Evolutionary conservation across 2,113 vertebrate genomes (phyloP).

Genomic region (Mesoclemmys tuberculata): DNA sequence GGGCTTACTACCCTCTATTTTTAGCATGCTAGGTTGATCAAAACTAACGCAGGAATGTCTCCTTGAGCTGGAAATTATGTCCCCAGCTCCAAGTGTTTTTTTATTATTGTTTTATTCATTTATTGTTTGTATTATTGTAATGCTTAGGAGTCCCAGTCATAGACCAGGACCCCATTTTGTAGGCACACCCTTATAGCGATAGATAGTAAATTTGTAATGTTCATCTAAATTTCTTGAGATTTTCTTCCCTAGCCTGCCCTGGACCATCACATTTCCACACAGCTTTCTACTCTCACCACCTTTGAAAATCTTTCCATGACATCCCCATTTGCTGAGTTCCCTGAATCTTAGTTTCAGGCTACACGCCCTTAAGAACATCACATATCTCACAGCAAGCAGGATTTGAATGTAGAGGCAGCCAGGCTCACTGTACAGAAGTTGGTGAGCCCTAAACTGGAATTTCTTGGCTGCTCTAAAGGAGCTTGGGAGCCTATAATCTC

Average conservation of each 20-base stretch:
- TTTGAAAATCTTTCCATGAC: background rate
- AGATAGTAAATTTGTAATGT: background rate
- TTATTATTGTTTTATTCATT: background rate
- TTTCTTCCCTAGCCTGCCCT: background rate
- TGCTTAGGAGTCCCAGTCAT: background rate
- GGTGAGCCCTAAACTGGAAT: background rate
- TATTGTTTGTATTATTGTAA: background rate
- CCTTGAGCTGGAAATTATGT: background rate
- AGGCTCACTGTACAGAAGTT: background rate
- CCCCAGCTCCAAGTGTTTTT: background rate
- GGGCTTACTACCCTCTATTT: background rate
- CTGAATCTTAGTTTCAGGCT: background rate
- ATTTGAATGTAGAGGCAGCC: background rate
- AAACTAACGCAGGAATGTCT: background rate
- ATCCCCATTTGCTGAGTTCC: rapidly evolving
- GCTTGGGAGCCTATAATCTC: background rate
- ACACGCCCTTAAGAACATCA: background rate
- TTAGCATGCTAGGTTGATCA: background rate
- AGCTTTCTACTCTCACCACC: rapidly evolving
- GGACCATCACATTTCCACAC: background rate
- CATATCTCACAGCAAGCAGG: background rate
- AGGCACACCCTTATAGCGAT: background rate
- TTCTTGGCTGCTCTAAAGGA: background rate
- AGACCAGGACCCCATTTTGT: background rate
- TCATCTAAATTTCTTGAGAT: background rate